Conservation (phyloP, 2,797 vertebrate genomes). For the Peromyscus attwateri region DNA sequence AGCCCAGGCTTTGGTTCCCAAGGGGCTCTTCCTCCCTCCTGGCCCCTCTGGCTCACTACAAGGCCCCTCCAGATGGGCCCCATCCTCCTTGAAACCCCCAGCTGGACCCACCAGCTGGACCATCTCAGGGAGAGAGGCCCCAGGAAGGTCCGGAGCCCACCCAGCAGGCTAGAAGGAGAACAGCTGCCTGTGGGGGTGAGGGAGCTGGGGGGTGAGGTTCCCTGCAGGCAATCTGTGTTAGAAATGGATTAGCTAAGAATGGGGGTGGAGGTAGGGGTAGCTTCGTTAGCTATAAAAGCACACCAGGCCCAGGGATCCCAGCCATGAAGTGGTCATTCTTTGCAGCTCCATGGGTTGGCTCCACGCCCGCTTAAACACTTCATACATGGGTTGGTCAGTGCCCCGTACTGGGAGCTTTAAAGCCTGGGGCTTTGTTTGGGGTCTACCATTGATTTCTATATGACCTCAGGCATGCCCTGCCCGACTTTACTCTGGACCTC, state of each 20-base stretch:
- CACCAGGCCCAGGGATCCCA: neutral
- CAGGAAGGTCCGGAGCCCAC: constrained; percentile 78
- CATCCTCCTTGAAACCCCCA: constrained; percentile 75
- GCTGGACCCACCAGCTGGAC: constrained; percentile 79
- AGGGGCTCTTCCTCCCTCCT: constrained; percentile 55
- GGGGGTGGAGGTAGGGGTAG: neutral
- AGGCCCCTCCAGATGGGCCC: constrained; percentile 75
- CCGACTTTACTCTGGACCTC: neutral
- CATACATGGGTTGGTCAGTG: neutral
- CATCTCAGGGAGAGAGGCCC: constrained; percentile 76
- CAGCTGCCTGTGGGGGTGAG: constrained; percentile 72
- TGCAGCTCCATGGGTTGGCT: neutral
- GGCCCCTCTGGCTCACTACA: constrained; percentile 62
- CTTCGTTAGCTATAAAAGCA: constrained; percentile 28
- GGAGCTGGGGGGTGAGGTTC: neutral
- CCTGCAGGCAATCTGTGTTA: constrained; percentile 35
- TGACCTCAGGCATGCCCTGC: neutral
- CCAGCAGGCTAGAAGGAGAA: constrained; percentile 76
- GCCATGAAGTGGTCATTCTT: neutral
- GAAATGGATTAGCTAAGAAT: constrained; percentile 62
- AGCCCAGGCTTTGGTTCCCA: constrained; percentile 54
- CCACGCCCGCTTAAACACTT: neutral
- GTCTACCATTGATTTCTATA: neutral
- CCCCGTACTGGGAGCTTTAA: neutral
- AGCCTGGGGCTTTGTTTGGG: neutral